A percentile compares a stretch with the other conserved stretches of the same genome.
phyloP scores from a whole-genome alignment of 1,140 invertebrate genomes.

The Lepeophtheirus salmonis region DNA sequence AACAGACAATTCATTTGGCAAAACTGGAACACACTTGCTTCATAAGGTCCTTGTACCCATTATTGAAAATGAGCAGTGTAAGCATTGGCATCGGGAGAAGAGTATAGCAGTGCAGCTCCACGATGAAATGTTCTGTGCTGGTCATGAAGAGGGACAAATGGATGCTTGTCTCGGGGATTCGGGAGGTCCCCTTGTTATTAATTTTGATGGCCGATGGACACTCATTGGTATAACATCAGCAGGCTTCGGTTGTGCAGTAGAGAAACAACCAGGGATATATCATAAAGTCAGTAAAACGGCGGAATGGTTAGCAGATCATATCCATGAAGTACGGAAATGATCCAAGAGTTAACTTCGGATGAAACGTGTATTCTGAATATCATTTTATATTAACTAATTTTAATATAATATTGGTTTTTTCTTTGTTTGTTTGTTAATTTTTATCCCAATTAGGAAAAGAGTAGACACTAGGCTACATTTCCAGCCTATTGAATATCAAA shows the following conservation, averaged over 20 bases:
- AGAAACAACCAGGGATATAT: conserved; percentile 67
- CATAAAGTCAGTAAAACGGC: conserved; percentile 27
- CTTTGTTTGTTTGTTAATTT: too few species aligned
- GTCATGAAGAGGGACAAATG: conserved; percentile 54
- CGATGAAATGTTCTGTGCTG: conserved; percentile 62
- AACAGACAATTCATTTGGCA: conserved; percentile 45
- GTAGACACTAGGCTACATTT: too few species aligned
- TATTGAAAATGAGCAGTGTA: conserved; percentile 48
- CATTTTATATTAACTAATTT: too few species aligned
- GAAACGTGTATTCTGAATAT: not conserved
- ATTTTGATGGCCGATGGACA: conserved; percentile 43
- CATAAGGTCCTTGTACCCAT: conserved; percentile 58
- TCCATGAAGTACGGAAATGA: conserved; percentile 8
- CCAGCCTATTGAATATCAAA: not conserved
- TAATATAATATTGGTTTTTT: too few species aligned
- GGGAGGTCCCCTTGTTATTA: conserved; percentile 54
- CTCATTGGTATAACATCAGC: conserved; percentile 65
- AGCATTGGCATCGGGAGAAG: conserved; percentile 54
- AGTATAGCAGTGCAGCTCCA: conserved; percentile 50
- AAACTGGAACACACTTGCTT: conserved; percentile 55
- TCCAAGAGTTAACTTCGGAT: not conserved
- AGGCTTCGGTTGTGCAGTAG: conserved; percentile 62
- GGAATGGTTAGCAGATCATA: conserved; percentile 21
- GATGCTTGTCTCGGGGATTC: conserved; percentile 65
- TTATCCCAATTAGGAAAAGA: too few species aligned